Evolutionary conservation across 2,113 vertebrate genomes (phyloP).

Genomic region (Macrotus californicus): DNA sequence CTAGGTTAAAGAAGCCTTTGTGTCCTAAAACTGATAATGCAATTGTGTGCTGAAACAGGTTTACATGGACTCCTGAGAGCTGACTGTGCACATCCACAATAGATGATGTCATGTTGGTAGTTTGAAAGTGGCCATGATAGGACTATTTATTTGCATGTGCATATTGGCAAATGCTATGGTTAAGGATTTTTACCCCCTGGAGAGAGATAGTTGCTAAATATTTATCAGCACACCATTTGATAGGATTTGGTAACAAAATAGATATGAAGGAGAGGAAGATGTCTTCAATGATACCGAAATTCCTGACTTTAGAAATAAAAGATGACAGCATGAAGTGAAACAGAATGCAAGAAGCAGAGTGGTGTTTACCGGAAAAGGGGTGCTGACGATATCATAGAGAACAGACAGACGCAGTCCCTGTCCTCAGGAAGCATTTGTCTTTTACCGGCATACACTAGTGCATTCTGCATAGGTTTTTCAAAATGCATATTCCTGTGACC

Average conservation of each 20-base stretch:
- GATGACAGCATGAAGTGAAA: neutral
- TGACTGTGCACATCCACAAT: fast-evolving
- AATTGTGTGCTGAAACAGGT: neutral
- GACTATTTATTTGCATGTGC: neutral
- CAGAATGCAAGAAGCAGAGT: neutral
- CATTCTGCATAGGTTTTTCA: neutral
- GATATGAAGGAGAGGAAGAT: neutral
- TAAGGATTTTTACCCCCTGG: neutral
- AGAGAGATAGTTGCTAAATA: neutral
- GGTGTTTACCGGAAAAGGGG: neutral
- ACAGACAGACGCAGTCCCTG: neutral
- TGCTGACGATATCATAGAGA: neutral
- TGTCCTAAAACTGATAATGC: neutral
- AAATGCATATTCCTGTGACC: neutral
- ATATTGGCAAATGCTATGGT: neutral
- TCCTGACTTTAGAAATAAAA: neutral
- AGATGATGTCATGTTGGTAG: neutral
- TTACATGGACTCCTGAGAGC: neutral
- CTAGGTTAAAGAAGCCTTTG: neutral
- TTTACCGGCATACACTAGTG: neutral
- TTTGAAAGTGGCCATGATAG: neutral
- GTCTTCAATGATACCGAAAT: neutral
- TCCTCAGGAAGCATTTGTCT: neutral
- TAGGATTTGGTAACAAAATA: neutral
- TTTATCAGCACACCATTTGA: neutral